Base-by-base conservation (phyloP, 2,888 invertebrate genomes). In the Chirona hameri region DNA sequence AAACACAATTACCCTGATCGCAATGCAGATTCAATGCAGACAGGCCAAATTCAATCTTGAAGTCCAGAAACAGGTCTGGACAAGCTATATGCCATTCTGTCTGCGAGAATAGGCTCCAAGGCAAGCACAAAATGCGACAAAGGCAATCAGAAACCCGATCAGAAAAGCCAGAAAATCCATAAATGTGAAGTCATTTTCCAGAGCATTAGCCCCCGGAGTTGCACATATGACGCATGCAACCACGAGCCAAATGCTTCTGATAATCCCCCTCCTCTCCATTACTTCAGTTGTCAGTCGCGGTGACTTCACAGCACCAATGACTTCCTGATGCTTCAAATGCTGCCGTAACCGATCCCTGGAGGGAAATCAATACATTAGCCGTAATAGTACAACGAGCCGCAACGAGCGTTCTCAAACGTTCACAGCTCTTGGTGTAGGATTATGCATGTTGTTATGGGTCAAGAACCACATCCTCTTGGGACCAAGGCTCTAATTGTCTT, bases 171-270 rank as follows among this genome's bases (percentile, higher is more conserved):
- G 10, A 31, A 72, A 72, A 18, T 72, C 72, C 0, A 72, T 18
- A 31, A 72, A 72, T 15, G 72, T 72, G 21, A 72, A 72, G 18
- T 72, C 72, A 72, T 72, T 72, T 2, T 72, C 27, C 72, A 72
- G 7, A 2, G 72, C 72, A 18, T 2, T 14, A 2, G 31, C 72
- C 7, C 72, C 31, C 2, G 72, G 72, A 72, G 14, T 31, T 0
- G 29, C 1, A 5, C 5, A 31, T 1, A 79, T 1, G 10, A 79
- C 48, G 48, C 48, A 48, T 24, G 15, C 46, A 46, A n/a, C 27
- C 0, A 65, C 7, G n/a, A 27, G n/a, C 10, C 3, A 12, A 27
- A 65, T 27, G 27, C 10, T 10, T 65, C 3, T 65, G 57, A 18
- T 57, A 24, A 7, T 57, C 10, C 1, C 15, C 2, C 60, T 1